Evolutionary conservation across 2,797 vertebrate species (phyloP).

Genomic region (Rhinatrema bivittatum): DNA sequence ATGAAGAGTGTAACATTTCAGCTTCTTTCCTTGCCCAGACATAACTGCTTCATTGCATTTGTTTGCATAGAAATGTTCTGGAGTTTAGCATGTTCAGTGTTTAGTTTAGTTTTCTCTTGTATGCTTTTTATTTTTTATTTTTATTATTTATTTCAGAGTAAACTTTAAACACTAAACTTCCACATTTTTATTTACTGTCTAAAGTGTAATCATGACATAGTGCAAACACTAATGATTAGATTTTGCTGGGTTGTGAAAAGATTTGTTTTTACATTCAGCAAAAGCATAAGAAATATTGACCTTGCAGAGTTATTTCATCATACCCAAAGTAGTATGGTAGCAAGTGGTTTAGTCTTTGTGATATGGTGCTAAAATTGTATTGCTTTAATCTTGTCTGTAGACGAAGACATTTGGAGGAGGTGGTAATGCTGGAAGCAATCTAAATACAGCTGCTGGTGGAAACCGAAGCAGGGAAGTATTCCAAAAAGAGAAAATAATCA

Average conservation of each 20-base stretch:
- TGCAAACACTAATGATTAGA: constrained; percentile 1
- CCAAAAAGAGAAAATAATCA: constrained; percentile 74
- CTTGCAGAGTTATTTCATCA: constrained; percentile 2
- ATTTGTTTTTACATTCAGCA: constrained; percentile 15
- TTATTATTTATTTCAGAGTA: constrained; percentile 8
- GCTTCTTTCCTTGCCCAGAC: background rate
- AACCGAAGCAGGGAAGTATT: constrained; percentile 73
- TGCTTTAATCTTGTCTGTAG: constrained; percentile 47
- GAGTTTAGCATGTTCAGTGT: constrained; percentile 3
- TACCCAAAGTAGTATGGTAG: too few relatives aligned
- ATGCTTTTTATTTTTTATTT: constrained; percentile 27
- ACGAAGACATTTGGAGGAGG: constrained; percentile 90
- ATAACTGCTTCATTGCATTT: rapidly evolving
- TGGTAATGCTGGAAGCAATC: constrained; percentile 81
- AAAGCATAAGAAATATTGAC: constrained; percentile 9
- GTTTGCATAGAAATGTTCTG: constrained; percentile 1
- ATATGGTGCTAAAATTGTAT: constrained; percentile 16
- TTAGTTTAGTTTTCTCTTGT: constrained; percentile 12
- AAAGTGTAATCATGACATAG: background rate
- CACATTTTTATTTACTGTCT: constrained; percentile 15
- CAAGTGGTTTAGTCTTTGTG: constrained; percentile 16
- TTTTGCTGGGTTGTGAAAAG: constrained; percentile 11
- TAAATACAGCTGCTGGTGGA: constrained; percentile 60
- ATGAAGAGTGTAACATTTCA: background rate
- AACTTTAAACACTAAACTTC: constrained; percentile 23